Evolutionary conservation across 1,140 invertebrate species (phyloP), one percentile per base, ranked within the genome.

Genomic region (Aphaenogaster ashmeadi): DNA sequence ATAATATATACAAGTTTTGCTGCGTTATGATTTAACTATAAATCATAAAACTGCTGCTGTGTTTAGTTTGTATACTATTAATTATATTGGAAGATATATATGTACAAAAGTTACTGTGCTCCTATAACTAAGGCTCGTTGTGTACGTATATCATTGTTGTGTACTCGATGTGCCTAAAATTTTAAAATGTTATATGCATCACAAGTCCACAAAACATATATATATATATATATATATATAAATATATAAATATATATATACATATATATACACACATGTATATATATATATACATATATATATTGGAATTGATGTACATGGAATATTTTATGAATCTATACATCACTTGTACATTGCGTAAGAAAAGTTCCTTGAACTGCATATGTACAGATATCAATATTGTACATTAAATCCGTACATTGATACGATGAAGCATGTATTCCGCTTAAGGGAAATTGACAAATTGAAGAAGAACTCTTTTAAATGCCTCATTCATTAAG

Each of bases 121-220:
- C 88, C 83, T 84, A 72, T 88, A 86, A 88, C 60, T 91, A 75
- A 86, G 86, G 75, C 71, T 84, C 71, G 50, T 88, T 92, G 86
- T 87, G 83, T 88, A 90, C 44, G 62, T 89, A 89, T 88, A 91
- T 86, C 88, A 80, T 90, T 87, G 64, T 87, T 92, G 89, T 91
- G 91, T 93, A 91, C 93, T 93, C 90, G 90, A 92, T 92, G 91
- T 93, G 93, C 91, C 93, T 93, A 93, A 92, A 81, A 91, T 89
- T 89, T 87, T 86, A 87, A 91, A 89, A 78, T 21, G 81, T 87
- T 84, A 79, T 84, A 87, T 62, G 41, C 86, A 85, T 88, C 80
- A 71, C 27, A 52, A 66, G 66, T 69, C 66, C 21, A 88, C 66
- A 88, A 15, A 67, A 69, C 66, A 33, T 33, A 79, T 7, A 64